A percentile compares a stretch with the other conserved stretches of the same genome.
Conservation (phyloP, 2,888 invertebrate species). For the Campaea margaritaria region DNA sequence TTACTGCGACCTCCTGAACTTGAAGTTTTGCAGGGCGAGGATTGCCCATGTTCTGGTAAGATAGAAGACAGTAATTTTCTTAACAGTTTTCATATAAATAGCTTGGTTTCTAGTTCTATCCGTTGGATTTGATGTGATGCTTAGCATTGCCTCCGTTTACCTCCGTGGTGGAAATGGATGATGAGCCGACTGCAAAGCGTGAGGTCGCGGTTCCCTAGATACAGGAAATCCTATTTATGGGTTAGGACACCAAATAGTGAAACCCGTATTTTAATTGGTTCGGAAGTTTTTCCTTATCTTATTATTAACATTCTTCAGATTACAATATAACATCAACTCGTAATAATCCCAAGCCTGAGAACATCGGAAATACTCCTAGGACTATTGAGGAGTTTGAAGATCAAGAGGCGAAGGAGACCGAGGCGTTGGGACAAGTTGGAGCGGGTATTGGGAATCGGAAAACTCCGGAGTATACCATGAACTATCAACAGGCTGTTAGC, state of each 20-base stretch:
- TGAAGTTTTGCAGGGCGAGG: constrained; percentile 75
- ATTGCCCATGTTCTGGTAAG: constrained; percentile 62
- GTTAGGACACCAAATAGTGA: too few species aligned
- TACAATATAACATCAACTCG: constrained; percentile 72
- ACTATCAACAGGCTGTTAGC: constrained; percentile 93
- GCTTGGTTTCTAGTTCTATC: too few species aligned
- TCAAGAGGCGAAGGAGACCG: constrained; percentile 82
- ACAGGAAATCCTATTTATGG: too few species aligned
- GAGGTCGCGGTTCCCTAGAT: too few species aligned
- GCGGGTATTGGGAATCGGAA: constrained; percentile 85
- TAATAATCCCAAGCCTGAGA: constrained; percentile 48
- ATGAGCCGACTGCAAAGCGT: too few species aligned
- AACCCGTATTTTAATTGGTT: too few species aligned
- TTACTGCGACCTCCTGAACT: constrained; percentile 72
- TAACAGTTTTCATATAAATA: too few species aligned
- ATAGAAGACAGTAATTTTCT: neutral
- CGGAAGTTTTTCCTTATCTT: too few species aligned
- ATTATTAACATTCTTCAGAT: constrained; percentile 45
- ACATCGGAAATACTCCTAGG: constrained; percentile 55
- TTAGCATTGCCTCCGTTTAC: too few species aligned
- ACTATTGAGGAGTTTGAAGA: constrained; percentile 80
- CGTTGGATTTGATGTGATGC: too few species aligned
- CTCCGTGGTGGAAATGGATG: too few species aligned
- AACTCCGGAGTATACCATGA: constrained; percentile 90
- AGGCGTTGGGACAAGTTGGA: constrained; percentile 70